Evolutionary conservation across 2,888 invertebrate genomes (phyloP).

Genomic region (Habroteleia sp.): DNA sequence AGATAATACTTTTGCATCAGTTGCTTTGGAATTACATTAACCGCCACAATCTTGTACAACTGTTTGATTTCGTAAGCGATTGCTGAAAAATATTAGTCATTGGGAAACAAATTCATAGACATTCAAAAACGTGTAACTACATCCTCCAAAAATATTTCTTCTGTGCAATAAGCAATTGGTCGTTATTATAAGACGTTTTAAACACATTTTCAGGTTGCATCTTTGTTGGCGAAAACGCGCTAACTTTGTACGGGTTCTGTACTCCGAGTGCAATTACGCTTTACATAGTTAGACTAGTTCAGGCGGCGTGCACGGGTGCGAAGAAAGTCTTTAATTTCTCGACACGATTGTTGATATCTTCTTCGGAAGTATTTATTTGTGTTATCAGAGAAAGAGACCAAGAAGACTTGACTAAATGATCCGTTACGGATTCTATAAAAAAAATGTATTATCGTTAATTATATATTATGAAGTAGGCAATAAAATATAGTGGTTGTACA

Average conservation of each 20-base stretch:
- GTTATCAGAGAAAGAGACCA: constrained; percentile 25
- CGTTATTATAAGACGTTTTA: constrained; percentile 28
- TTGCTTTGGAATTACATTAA: constrained; percentile 21
- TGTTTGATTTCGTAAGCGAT: constrained; percentile 5
- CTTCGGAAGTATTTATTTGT: constrained; percentile 29
- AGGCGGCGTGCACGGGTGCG: constrained; percentile 35
- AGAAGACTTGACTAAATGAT: constrained; percentile 38
- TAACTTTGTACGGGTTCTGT: not conserved
- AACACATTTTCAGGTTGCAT: constrained; percentile 13
- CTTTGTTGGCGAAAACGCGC: not conserved
- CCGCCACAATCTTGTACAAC: constrained; percentile 1
- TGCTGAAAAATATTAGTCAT: constrained; percentile 9
- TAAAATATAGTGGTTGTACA: no score
- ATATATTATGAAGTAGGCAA: no score
- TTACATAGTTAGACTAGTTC: constrained; percentile 25
- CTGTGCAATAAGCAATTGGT: constrained; percentile 31
- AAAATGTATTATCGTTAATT: no score
- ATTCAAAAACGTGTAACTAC: constrained; percentile 46
- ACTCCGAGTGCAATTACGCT: constrained; percentile 19
- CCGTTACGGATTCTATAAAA: constrained; percentile 33
- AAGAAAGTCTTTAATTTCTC: constrained; percentile 42
- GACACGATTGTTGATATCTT: constrained; percentile 28
- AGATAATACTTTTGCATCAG: constrained; percentile 40
- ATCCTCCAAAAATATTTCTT: constrained; percentile 51
- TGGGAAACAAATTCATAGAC: constrained; percentile 22